Evolutionary conservation across 2,888 invertebrate species (phyloP).

Genomic region (Xiphydria camelus): DNA sequence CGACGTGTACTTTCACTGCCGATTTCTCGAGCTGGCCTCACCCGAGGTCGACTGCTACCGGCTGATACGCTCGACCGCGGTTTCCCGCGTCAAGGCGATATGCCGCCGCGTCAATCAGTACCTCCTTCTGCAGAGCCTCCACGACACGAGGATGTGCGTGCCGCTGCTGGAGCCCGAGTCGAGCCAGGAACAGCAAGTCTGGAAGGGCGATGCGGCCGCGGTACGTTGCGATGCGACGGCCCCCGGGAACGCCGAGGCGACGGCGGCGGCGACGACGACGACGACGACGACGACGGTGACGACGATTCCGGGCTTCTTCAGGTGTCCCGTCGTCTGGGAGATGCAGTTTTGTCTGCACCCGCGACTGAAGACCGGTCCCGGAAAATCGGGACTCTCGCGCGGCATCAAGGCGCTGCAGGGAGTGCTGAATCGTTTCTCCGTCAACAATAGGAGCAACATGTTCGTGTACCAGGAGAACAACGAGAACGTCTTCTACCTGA

Average conservation of each 20-base stretch:
- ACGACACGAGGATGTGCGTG: conserved; percentile 70
- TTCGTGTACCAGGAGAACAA: conserved; percentile 72
- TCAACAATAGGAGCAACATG: conserved; percentile 75
- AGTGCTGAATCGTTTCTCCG: conserved; percentile 71
- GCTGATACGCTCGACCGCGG: conserved; percentile 60
- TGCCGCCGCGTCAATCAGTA: conserved; percentile 72
- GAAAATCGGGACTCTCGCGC: conserved; percentile 64
- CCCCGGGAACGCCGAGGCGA: conserved; percentile 34
- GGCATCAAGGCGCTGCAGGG: conserved; percentile 69
- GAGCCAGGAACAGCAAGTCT: conserved; percentile 56
- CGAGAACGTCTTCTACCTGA: conserved; percentile 66
- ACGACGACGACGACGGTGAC: conserved; percentile 57
- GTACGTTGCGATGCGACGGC: no score
- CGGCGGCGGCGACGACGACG: conserved; percentile 25
- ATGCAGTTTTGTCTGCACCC: conserved; percentile 72
- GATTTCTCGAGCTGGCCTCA: conserved; percentile 62
- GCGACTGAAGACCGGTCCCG: conserved; percentile 68
- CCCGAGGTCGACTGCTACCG: conserved; percentile 61
- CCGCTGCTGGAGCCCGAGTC: conserved; percentile 68
- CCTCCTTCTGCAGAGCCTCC: conserved; percentile 69
- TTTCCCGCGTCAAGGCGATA: conserved; percentile 63
- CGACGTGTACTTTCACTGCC: conserved; percentile 70
- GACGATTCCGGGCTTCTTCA: conserved; percentile 73
- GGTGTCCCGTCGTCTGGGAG: conserved; percentile 75
- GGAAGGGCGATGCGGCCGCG: conserved; percentile 41